Conservation (phyloP, 2,888 invertebrate genomes). For the Chymomyza caudatula region DNA sequence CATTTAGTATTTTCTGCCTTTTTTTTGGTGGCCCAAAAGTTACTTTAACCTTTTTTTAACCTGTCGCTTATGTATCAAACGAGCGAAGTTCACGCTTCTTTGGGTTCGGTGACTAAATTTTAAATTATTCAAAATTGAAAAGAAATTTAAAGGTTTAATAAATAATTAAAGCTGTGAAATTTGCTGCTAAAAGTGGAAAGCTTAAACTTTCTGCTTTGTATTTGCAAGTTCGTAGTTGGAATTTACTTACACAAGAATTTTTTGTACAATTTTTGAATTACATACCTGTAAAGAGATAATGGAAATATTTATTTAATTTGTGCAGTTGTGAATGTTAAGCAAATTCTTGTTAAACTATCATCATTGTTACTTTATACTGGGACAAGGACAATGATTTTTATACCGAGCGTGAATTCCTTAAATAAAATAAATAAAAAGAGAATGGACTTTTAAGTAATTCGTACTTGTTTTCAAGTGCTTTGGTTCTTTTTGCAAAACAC, state of each 20-base stretch:
- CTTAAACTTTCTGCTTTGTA: neutral
- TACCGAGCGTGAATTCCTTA: too few relatives aligned
- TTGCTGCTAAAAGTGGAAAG: neutral
- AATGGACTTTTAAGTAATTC: too few relatives aligned
- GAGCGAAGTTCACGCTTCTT: conserved; percentile 34
- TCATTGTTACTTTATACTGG: too few relatives aligned
- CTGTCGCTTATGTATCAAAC: neutral
- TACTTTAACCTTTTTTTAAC: conserved; percentile 39
- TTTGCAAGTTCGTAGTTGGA: too few relatives aligned
- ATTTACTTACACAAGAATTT: too few relatives aligned
- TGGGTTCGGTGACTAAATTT: conserved; percentile 26
- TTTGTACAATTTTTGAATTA: neutral
- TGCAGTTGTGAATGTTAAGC: too few relatives aligned
- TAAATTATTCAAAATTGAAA: conserved; percentile 27
- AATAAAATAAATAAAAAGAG: too few relatives aligned
- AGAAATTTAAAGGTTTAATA: conserved; percentile 4
- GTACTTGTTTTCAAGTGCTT: too few relatives aligned
- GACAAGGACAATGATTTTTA: too few relatives aligned
- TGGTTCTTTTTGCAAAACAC: too few relatives aligned
- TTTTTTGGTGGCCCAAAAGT: conserved; percentile 16
- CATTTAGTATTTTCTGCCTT: neutral
- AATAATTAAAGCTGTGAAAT: conserved; percentile 1
- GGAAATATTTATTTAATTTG: neutral
- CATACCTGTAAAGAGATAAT: neutral
- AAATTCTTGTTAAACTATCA: too few relatives aligned